Evolutionary conservation across 2,888 invertebrate genomes (phyloP).

Genomic region (Drosophila emarginata): DNA sequence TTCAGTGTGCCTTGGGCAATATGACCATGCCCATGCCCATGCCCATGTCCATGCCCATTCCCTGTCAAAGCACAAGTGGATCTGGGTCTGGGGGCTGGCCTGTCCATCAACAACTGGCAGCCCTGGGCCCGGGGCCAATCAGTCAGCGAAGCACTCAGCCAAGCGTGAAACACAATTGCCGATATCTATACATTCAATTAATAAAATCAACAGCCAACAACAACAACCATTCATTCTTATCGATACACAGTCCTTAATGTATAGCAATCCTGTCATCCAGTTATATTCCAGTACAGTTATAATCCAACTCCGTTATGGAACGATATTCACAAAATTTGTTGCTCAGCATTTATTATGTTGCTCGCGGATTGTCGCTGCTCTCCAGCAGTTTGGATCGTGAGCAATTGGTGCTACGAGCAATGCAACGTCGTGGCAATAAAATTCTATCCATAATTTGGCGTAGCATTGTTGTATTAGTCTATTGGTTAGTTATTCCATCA

Average conservation of each 20-base stretch:
- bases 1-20: constrained; percentile 52
- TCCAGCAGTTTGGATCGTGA: constrained; percentile 46
- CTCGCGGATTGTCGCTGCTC: constrained; percentile 59
- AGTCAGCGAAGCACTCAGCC: constrained; percentile 68
- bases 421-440: constrained; percentile 38
- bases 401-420: constrained; percentile 38
- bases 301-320: constrained; percentile 31
- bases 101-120: constrained; percentile 43
- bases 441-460: constrained; percentile 51
- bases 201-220: constrained; percentile 61
- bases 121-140: constrained; percentile 50
- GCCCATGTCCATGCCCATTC: constrained; percentile 2
- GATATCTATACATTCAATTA: constrained; percentile 73
- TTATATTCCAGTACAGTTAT: constrained; percentile 44
- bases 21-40: background rate
- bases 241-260: constrained; percentile 19
- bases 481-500: constrained; percentile 48
- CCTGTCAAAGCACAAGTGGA: constrained; percentile 26
- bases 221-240: constrained; percentile 37
- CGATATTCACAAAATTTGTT: constrained; percentile 53
- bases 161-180: constrained; percentile 75
- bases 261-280: constrained; percentile 33
- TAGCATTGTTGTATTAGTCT: constrained; percentile 45
- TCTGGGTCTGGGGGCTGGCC: constrained; percentile 22
- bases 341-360: constrained; percentile 49